Percentiles rank a stretch among this genome's conserved stretches.
These are phyloP conservation scores for Lucilia cuprina DNA, from an alignment of 1,140 invertebrate species.

Conservation along the genomic window DNA sequence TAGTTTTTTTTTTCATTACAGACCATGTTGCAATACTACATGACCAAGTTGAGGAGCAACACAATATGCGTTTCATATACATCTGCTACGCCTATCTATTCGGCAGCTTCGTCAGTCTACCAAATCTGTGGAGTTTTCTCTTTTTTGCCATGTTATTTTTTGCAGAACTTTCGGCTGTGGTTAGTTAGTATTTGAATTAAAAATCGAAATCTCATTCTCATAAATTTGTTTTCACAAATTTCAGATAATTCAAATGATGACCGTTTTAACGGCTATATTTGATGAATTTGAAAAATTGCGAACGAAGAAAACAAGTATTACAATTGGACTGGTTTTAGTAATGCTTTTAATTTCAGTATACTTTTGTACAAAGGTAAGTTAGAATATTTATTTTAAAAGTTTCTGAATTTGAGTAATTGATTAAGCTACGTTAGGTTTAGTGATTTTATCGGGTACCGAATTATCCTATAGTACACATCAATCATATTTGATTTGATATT, in stretches of 20 bases:
- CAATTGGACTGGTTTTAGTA: constrained; percentile 39
- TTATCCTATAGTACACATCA: no score
- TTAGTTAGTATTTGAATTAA: constrained; percentile 37
- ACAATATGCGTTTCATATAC: constrained; percentile 56
- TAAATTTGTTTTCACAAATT: not conserved
- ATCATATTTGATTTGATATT: no score
- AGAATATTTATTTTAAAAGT: no score
- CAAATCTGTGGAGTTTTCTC: constrained; percentile 55
- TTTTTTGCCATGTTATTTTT: constrained; percentile 55
- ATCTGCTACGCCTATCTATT: constrained; percentile 52
- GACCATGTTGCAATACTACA: constrained; percentile 54
- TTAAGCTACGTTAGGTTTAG: no score
- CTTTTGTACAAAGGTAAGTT: constrained; percentile 54
- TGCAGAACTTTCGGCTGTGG: constrained; percentile 54
- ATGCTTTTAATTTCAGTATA: constrained; percentile 48
- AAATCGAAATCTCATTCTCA: not conserved
- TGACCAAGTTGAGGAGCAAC: constrained; percentile 50
- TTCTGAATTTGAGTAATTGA: not conserved
- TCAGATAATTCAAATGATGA: constrained; percentile 54
- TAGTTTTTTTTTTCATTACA: constrained; percentile 28
- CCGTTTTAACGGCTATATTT: constrained; percentile 52
- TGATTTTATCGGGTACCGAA: no score
- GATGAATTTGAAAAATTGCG: constrained; percentile 56
- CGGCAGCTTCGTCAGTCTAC: constrained; percentile 50
- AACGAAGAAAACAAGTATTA: constrained; percentile 44